Evolutionary conservation across 2,888 invertebrate species (phyloP).

Genomic region (Lochmaea crataegi): DNA sequence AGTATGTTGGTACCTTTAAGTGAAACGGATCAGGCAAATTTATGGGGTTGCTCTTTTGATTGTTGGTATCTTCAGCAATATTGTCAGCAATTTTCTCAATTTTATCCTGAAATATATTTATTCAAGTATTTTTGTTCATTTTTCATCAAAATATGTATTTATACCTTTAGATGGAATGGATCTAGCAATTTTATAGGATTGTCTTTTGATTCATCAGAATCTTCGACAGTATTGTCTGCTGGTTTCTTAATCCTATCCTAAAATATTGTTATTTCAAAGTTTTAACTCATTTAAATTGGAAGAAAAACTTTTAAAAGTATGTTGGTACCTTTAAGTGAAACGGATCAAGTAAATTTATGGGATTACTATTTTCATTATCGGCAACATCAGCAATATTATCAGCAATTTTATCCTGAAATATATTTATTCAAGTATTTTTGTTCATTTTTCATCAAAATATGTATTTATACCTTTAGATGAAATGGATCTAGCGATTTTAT

Average conservation of each 20-base stretch:
- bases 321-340: neutral
- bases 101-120: slow-evolving; percentile 10
- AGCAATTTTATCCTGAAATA: neutral
- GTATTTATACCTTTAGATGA: neutral
- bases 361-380: neutral
- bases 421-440: no score
- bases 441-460: neutral
- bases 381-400: neutral
- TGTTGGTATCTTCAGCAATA: neutral
- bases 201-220: neutral
- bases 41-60: neutral
- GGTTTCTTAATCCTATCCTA: neutral
- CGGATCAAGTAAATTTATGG: neutral
- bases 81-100: slow-evolving; percentile 2
- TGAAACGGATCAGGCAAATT: slow-evolving; percentile 16
- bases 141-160: neutral
- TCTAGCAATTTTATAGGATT: neutral
- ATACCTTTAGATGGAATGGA: slow-evolving; percentile 18
- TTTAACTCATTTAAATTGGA: neutral
- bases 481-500: neutral
- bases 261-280: neutral
- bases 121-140: neutral
- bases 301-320: neutral
- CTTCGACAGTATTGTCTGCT: neutral
- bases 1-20: neutral